Evolutionary conservation across 2,797 vertebrate species (phyloP), one percentile per base, ranked within the genome.

Genomic region (Pipistrellus pipistrellus): DNA sequence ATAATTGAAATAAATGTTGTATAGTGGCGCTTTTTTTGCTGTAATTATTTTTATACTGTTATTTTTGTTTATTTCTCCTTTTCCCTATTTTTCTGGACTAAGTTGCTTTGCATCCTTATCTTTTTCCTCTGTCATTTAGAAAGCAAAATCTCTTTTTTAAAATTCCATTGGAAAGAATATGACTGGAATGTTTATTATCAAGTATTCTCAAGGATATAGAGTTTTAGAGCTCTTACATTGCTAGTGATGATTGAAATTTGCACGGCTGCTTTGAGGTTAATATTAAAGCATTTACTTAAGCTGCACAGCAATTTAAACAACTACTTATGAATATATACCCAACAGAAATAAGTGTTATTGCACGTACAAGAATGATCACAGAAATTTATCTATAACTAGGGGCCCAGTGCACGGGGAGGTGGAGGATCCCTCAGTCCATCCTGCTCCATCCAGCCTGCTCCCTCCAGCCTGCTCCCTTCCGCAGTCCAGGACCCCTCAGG

Each of bases 41-140:
- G 48, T 85, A 85, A 76, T 81, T 77, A 51, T 38, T 57, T 80
- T 84, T 91, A 66, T 8, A 81, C 72, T 21, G 53, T 55, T 66
- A 82, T 90, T 91, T 85, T 88, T 23, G 30, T 85, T 88, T 71
- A 75, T 72, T 91, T 95, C 10, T 88, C 35, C 44, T 93, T 91
- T 81, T 85, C 88, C 9, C n/a, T 83, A 48, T 41, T 95, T 93
- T 90, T 82, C 20, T 53, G 15, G 38, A 81, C 10, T 23, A 59
- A 72, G 46, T 85, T 84, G 25, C 10, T 91, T 89, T 93, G 76
- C 12, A 30, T 85, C 27, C 41, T 76, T 90, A 78, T 81, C 30
- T 32, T 89, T 84, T 57, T 69, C 32, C 32, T 73, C 38, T 90
- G 35, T 53, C 55, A 86, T 68, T 93, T 90, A 83, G 38, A 93